Base-by-base conservation (phyloP, 2,113 vertebrate species). In the Bucco capensis region DNA sequence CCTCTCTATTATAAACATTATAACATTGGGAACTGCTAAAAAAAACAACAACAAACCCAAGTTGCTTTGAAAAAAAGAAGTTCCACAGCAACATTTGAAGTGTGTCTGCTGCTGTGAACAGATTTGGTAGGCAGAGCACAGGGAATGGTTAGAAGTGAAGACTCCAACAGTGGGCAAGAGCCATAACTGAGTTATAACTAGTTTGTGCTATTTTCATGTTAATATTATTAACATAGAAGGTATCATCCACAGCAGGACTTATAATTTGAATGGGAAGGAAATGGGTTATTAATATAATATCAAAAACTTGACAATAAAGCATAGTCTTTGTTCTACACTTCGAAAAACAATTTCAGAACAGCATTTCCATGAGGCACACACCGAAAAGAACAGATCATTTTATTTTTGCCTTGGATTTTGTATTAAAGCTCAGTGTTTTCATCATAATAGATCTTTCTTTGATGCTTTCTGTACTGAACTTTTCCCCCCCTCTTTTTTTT, bases 231-330 rank as follows among this genome's bases (percentile, higher is more conserved):
- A 66, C n/a, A 71, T 12, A 65, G 46, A 71, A 86, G 72, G 46
- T 40, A 66, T 51, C 37, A 75, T 47, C 69, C 64, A 33, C 83
- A 90, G 83, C 3, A 1, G 53, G 78, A 56, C n/a, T 33, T 44
- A 56, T 67, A 89, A 89, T 67, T 71, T 84, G 62, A 90, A 87
- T 31, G 15, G 37, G 33, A 61, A 90, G 73, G 53, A 83, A 92
- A 62, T 87, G 37, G 42, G 24, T 72, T 72, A 67, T 75, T 76
- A 87, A 87, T 75, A 47, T 66, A 50, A 27, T 62, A 84, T 80
- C 58, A 94, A 71, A 90, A 80, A 53, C 64, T 65, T 71, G 33
- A 71, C 23, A 71, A 33, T 76, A 80, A 83, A 83, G 31, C 27
- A 15, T 15, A 62, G 19, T 33, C 78, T 90, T 83, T 83, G 73